Conservation (phyloP, 2,888 invertebrate genomes). For the Lamellibrachia satsuma region DNA sequence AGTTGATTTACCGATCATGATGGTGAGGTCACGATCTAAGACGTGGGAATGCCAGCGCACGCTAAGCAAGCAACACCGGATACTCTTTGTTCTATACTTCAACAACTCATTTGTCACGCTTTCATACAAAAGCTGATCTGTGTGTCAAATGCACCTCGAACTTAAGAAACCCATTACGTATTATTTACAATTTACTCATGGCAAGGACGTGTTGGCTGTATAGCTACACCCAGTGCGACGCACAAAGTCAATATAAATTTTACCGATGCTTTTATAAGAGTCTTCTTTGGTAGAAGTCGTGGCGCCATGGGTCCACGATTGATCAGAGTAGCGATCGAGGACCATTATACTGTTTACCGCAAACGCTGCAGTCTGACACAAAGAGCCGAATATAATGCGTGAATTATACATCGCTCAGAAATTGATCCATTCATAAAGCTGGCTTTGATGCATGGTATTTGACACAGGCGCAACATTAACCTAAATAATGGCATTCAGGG, state of each 20-base stretch:
- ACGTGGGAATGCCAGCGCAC: neutral
- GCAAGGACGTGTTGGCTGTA: neutral
- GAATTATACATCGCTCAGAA: constrained; percentile 6
- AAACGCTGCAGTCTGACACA: neutral
- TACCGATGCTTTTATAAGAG: neutral
- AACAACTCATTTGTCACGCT: neutral
- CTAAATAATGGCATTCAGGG: neutral
- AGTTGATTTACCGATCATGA: too few species aligned
- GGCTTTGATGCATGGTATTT: neutral
- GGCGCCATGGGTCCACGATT: neutral
- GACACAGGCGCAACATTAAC: neutral
- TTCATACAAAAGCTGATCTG: neutral
- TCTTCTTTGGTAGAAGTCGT: neutral
- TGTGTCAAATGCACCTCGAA: neutral
- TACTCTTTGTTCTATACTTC: neutral
- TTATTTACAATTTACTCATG: neutral
- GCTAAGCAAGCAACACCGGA: neutral
- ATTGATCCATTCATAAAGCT: neutral
- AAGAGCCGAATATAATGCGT: constrained; percentile 9
- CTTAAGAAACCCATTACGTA: neutral
- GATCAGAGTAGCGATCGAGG: neutral
- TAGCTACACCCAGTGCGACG: neutral
- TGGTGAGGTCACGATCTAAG: too few species aligned
- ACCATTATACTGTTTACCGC: neutral
- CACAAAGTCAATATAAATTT: neutral